These are phyloP conservation scores for Alces alces DNA, from an alignment of 2,113 vertebrate genomes.

Conservation along the genomic window DNA sequence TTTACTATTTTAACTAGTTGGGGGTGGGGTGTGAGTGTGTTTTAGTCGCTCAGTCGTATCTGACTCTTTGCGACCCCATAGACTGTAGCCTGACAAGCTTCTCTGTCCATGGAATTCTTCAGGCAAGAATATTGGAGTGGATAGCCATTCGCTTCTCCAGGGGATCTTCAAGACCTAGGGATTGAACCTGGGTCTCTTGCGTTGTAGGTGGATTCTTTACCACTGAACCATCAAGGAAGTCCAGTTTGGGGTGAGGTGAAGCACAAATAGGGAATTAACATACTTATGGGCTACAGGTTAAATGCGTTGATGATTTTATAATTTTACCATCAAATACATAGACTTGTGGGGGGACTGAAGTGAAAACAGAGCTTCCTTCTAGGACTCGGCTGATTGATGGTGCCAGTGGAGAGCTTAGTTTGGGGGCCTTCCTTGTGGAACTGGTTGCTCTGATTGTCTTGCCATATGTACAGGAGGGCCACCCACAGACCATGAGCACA, in stretches of 20 bases:
- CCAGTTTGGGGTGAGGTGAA: neutral
- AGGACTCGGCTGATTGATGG: neutral
- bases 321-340: constrained; percentile 10
- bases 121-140: neutral
- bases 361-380: constrained; percentile 9
- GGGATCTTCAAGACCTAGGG: neutral
- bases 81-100: neutral
- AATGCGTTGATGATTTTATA: constrained; percentile 39
- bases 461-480: neutral
- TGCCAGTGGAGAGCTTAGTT: neutral
- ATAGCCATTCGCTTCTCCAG: neutral
- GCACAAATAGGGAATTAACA: neutral
- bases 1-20: constrained; percentile 21
- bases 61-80: neutral
- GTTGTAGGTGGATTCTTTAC: neutral
- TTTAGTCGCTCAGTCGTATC: neutral
- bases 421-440: neutral
- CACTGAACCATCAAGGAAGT: neutral
- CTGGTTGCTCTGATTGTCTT: neutral
- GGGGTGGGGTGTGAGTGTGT: neutral
- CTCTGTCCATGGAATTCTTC: neutral
- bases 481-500: neutral
- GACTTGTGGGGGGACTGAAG: neutral
- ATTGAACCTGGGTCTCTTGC: neutral
- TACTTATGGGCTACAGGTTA: neutral